Evolutionary conservation across 2,797 vertebrate genomes (phyloP).

Genomic region (Salmo trutta): DNA sequence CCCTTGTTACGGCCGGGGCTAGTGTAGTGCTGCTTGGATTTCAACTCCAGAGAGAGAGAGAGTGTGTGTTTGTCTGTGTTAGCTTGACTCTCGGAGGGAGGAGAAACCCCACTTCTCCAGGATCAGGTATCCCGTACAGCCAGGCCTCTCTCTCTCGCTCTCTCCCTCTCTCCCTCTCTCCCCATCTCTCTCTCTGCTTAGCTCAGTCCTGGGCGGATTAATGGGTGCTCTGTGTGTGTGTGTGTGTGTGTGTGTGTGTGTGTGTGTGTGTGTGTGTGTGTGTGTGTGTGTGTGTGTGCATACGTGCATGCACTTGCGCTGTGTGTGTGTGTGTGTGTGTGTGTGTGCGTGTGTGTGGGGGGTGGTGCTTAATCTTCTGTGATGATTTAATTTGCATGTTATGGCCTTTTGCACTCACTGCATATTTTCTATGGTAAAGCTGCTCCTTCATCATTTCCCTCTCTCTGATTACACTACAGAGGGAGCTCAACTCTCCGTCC

Average conservation of each 20-base stretch:
- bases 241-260: too few species aligned
- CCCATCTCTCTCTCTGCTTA: background rate
- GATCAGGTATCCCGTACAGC: background rate
- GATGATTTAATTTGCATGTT: background rate
- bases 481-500: background rate
- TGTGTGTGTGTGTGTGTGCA: too few species aligned
- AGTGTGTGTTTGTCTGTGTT: background rate
- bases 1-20: background rate
- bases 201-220: too few species aligned
- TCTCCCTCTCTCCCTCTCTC: background rate
- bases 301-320: too few species aligned
- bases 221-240: too few species aligned
- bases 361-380: too few species aligned
- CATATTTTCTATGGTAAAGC: background rate
- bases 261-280: too few species aligned
- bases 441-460: background rate
- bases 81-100: background rate
- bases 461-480: background rate
- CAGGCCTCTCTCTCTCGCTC: background rate
- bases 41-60: conserved; percentile 1
- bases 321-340: too few species aligned
- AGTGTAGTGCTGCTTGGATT: background rate
- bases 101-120: background rate
- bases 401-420: background rate
- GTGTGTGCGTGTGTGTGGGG: too few species aligned